These are phyloP conservation scores for Lampris megalopsis DNA, from an alignment of 2,113 vertebrate genomes.

Conservation along the genomic window DNA sequence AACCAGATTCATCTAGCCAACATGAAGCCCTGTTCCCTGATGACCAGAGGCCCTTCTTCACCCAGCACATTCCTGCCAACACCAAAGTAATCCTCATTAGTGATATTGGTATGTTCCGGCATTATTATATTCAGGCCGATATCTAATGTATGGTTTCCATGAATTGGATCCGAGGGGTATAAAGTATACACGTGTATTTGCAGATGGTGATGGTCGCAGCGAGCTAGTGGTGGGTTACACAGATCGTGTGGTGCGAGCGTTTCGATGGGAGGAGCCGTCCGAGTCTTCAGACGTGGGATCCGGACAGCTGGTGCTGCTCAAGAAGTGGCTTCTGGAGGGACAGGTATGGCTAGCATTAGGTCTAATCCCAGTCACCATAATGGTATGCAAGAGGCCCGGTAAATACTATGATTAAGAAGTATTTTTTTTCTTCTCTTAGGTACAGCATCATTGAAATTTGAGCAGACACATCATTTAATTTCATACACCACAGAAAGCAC, in stretches of 20 bases:
- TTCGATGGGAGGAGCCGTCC: constrained; percentile 91
- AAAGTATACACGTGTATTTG: background rate
- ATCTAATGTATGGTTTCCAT: background rate
- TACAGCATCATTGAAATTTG: background rate
- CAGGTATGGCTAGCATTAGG: constrained; percentile 83
- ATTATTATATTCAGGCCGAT: too few relatives aligned
- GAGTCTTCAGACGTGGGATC: constrained; percentile 83
- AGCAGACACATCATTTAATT: too few relatives aligned
- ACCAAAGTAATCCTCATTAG: constrained; percentile 97
- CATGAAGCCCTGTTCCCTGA: constrained; percentile 83
- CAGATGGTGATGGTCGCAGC: constrained; percentile 92
- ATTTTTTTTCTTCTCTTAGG: too few relatives aligned
- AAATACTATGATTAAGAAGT: too few relatives aligned
- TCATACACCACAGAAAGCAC: background rate
- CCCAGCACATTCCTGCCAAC: constrained; percentile 97
- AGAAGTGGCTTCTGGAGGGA: constrained; percentile 97
- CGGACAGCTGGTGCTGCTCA: constrained; percentile 91
- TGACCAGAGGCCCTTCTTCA: constrained; percentile 91
- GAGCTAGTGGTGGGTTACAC: constrained; percentile 97
- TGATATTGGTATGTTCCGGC: constrained; percentile 88
- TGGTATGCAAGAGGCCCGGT: too few relatives aligned
- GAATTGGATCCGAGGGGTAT: background rate
- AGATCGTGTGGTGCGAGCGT: constrained; percentile 95
- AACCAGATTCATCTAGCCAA: constrained; percentile 86
- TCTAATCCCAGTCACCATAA: background rate